These are phyloP conservation scores for Hylia prasina DNA, from an alignment of 2,113 vertebrate genomes.

Conservation along the genomic window DNA sequence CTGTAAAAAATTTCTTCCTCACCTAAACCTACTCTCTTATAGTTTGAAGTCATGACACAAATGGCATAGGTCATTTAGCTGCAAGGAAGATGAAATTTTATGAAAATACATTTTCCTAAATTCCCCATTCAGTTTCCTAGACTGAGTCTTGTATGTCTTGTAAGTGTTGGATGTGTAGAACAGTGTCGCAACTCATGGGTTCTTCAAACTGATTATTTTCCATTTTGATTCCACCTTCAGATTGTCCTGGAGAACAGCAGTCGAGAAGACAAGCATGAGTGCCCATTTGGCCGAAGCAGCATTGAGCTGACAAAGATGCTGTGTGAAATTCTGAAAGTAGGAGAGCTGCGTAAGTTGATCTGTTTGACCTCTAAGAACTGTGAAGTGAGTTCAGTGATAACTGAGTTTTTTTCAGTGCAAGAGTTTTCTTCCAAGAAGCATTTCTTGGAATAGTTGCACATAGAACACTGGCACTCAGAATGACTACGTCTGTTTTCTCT, in stretches of 20 bases:
- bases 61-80: neutral
- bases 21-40: neutral
- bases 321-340: slow-evolving; percentile 97
- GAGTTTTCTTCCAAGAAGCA: rapidly evolving
- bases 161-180: neutral
- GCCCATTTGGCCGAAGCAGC: slow-evolving; percentile 96
- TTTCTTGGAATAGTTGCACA: neutral
- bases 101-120: neutral
- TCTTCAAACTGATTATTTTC: neutral
- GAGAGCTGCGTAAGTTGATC: slow-evolving; percentile 92
- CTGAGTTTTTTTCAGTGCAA: neutral
- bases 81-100: rapidly evolving
- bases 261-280: slow-evolving; percentile 97
- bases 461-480: neutral
- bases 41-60: neutral
- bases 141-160: neutral
- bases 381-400: neutral
- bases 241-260: slow-evolving; percentile 99
- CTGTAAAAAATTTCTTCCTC: neutral
- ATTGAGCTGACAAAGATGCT: slow-evolving; percentile 99
- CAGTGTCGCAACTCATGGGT: neutral
- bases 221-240: slow-evolving; percentile 63
- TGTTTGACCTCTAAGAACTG: neutral
- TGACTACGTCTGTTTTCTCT: neutral
- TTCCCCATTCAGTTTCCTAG: neutral